These are phyloP conservation scores for Ianthella basta DNA, from an alignment of 37 sponge, comb jelly and placozoan genomes.

Conservation along the genomic window DNA sequence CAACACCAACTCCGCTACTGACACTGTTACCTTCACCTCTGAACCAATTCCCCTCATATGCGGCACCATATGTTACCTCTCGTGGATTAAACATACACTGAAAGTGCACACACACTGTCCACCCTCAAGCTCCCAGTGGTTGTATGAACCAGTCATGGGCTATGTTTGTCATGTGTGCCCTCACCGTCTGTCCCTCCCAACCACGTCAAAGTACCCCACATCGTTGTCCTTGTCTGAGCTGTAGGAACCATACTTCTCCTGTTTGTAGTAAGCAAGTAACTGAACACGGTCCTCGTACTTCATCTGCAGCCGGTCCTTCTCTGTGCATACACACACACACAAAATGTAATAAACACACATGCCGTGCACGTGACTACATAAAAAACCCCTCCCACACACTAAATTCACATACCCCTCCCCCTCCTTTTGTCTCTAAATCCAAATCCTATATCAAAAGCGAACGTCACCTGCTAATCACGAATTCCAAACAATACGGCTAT, in stretches of 20 bases:
- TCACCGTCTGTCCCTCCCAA: conserved; percentile 80
- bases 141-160: no score
- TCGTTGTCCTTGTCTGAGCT: conserved; percentile 73
- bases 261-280: conserved; percentile 82
- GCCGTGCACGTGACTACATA: no score
- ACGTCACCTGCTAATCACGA: no score
- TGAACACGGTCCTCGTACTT: conserved; percentile 76
- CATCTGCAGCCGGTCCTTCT: conserved; percentile 60
- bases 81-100: no score
- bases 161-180: not conserved
- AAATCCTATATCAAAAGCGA: no score
- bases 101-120: not conserved
- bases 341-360: no score
- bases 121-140: no score
- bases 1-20: not conserved
- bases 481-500: no score
- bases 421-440: no score
- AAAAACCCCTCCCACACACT: no score
- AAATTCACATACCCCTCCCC: no score
- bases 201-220: conserved; percentile 84
- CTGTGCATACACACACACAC: conserved; percentile 22
- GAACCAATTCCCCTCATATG: not conserved
- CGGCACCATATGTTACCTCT: no score
- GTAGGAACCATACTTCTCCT: conserved; percentile 74
- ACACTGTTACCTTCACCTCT: not conserved